Evolutionary conservation across 2,797 vertebrate genomes (phyloP), one percentile per base, ranked within the genome.

Genomic region (Apogon hyalosoma): DNA sequence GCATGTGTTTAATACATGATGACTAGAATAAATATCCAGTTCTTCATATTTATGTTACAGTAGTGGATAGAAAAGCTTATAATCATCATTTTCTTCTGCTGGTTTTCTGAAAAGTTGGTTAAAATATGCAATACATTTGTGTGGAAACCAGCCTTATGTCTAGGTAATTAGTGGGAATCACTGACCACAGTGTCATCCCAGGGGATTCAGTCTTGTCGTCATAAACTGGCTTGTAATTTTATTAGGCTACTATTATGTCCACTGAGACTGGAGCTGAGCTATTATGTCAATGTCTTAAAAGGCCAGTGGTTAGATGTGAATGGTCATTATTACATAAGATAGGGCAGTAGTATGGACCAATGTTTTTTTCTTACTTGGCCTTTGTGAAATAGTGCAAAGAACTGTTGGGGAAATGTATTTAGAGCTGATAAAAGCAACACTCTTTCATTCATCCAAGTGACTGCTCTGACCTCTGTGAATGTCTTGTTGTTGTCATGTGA

Each of bases 231-330:
- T 40, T 43, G 2, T 15, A 36, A 41, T 46, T 13, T 13, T 33
- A n/a, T 45, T 48, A 36, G 43, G 33, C 48, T 24, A 11, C 18
- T 9, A 5, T 33, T 33, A 0, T 41, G 11, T 59, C 39, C 38
- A 63, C 50, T 62, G 33, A 79, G 50, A 66, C 36, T 7, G 47
- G 40, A 45, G 24, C 48, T 18, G 48, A 43, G 53, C 24, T 1
- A 64, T 60, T 63, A 60, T 69, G 59, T 74, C 71, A 77, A 64
- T 75, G 59, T 58, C 13, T 69, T 21, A 1, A 40, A 21, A 52
- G 63, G 55, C 64, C 36, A 55, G 2, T 45, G 54, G 58, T 70
- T 41, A 21, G 57, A 66, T 58, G 19, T 45, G 36, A 56, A 42
- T 39, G 47, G 60, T 62, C 10, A 31, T 60, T 62, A 40, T 60